Evolutionary conservation across 2,797 vertebrate species (phyloP).

Genomic region (Fratercula arctica): DNA sequence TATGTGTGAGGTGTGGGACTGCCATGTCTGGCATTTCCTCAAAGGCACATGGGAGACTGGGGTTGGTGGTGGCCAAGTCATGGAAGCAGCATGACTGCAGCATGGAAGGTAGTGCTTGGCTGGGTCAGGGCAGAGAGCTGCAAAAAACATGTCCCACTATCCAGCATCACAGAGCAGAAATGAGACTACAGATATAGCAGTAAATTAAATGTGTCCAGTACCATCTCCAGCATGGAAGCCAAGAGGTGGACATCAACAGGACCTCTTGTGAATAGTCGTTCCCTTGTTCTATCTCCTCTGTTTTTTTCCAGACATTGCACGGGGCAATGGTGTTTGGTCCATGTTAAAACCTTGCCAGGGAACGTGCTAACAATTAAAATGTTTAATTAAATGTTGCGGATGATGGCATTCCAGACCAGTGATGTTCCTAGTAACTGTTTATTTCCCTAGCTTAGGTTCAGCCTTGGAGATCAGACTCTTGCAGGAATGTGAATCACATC

Average conservation of each 20-base stretch:
- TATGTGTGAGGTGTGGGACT: background rate
- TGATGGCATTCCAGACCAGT: background rate
- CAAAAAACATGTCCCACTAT: background rate
- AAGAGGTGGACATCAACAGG: background rate
- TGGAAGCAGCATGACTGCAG: background rate
- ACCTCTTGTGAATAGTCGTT: background rate
- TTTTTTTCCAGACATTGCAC: background rate
- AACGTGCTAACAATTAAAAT: background rate
- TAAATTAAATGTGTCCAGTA: background rate
- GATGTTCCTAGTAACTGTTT: background rate
- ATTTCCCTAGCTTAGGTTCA: background rate
- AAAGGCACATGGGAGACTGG: background rate
- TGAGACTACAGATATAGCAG: background rate
- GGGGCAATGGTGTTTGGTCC: background rate
- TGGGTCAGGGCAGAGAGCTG: background rate
- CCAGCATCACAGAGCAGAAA: background rate
- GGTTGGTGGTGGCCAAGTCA: background rate
- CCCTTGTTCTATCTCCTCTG: too few species aligned
- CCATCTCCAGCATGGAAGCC: background rate
- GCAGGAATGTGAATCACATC: background rate
- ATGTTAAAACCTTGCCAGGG: background rate
- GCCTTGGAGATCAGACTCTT: background rate
- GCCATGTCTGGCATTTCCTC: slow-evolving; percentile 34
- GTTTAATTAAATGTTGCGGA: background rate
- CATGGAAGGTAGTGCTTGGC: background rate